A percentile compares a stretch with the other conserved stretches of the same genome.
Conservation (phyloP, 2,797 vertebrate species). For the Luscinia luscinia region DNA sequence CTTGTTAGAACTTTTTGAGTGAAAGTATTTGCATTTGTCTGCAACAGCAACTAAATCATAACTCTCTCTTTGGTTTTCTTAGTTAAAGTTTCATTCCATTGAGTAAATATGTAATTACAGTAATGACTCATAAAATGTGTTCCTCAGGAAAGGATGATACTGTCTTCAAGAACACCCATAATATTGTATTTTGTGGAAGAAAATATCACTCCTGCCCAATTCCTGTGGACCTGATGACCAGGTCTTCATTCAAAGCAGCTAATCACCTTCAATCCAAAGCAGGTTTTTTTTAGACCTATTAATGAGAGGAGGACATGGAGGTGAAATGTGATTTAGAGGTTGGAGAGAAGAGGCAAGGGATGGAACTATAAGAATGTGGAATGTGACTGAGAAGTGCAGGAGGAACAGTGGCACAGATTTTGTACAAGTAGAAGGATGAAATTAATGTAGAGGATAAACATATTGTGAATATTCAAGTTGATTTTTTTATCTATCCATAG, state of each 20-base stretch:
- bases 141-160: background rate
- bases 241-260: background rate
- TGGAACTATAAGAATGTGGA: background rate
- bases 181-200: background rate
- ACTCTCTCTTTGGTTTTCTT: background rate
- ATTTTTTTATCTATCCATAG: background rate
- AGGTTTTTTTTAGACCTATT: fast-evolving
- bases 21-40: background rate
- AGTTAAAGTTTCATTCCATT: background rate
- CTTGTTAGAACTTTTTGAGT: background rate
- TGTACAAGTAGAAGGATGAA: background rate
- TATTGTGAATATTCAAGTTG: background rate
- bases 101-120: background rate
- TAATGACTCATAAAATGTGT: background rate
- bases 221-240: background rate
- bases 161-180: background rate
- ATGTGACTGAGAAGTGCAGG: background rate
- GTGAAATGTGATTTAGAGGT: background rate
- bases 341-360: background rate
- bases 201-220: background rate
- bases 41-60: background rate
- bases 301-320: background rate
- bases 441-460: background rate
- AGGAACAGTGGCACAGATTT: background rate
- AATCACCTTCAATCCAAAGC: background rate